Evolutionary conservation across 2,888 invertebrate genomes (phyloP).

Genomic region (Iselma pallidipennis): DNA sequence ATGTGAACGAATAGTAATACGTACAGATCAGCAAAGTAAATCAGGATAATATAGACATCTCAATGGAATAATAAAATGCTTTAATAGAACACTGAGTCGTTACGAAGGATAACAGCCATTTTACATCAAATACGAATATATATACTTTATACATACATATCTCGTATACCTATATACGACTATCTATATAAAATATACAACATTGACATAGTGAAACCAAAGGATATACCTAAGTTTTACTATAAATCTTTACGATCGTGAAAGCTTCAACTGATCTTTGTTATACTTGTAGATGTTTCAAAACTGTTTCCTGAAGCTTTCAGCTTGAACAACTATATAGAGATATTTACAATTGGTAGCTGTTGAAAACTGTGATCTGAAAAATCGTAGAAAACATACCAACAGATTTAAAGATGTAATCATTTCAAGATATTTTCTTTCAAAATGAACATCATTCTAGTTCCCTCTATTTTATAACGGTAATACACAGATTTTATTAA

Average conservation of each 20-base stretch:
- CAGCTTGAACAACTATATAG: not conserved
- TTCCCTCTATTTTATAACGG: too few relatives aligned
- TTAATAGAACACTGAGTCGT: conserved; percentile 20
- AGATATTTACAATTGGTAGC: not conserved
- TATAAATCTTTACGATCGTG: conserved; percentile 14
- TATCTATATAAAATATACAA: conserved; percentile 11
- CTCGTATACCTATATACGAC: too few relatives aligned
- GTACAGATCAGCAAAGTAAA: too few relatives aligned
- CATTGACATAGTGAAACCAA: conserved; percentile 11
- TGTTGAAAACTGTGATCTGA: not conserved
- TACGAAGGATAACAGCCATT: conserved; percentile 16
- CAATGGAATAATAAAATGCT: conserved; percentile 23
- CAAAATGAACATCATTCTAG: too few relatives aligned
- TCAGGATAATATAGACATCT: conserved; percentile 8
- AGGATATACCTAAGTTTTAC: conserved; percentile 16
- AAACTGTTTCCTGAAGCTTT: not conserved
- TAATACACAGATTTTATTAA: too few relatives aligned
- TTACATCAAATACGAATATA: conserved; percentile 8
- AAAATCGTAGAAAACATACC: not conserved
- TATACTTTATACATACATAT: not conserved
- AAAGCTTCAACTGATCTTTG: conserved; percentile 6
- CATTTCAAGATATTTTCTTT: not conserved
- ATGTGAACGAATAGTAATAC: too few relatives aligned
- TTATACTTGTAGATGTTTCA: not conserved
- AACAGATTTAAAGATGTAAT: not conserved